Evolutionary conservation across 2,113 vertebrate species (phyloP).

Genomic region (Elgaria multicarinata): DNA sequence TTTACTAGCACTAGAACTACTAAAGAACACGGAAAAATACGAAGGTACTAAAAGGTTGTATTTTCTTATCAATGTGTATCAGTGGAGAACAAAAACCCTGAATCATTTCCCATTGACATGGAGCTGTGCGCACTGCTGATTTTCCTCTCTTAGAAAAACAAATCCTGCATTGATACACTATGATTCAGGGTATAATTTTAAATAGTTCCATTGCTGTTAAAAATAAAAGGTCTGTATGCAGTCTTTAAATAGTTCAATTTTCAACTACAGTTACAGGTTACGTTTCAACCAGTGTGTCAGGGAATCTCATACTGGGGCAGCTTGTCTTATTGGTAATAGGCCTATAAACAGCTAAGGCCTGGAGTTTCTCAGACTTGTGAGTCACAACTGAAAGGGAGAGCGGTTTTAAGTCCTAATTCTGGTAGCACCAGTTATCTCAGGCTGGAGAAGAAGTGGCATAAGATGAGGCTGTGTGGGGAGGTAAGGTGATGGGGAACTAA

Average conservation of each 20-base stretch:
- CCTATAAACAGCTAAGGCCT: background rate
- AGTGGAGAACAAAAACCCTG: constrained; percentile 63
- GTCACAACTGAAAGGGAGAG: background rate
- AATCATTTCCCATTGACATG: constrained; percentile 43
- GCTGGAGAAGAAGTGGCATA: background rate
- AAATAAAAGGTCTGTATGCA: constrained; percentile 58
- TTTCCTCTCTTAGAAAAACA: constrained; percentile 60
- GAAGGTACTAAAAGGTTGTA: constrained; percentile 40
- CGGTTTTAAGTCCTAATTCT: background rate
- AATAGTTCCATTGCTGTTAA: constrained; percentile 51
- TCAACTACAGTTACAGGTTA: constrained; percentile 23
- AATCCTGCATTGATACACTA: constrained; percentile 37
- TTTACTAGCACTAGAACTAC: constrained; percentile 49
- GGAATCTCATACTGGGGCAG: constrained; percentile 53
- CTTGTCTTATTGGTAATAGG: background rate
- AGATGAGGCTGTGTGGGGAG: background rate
- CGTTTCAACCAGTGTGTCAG: constrained; percentile 29
- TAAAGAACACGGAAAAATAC: constrained; percentile 63
- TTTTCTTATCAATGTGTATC: constrained; percentile 62
- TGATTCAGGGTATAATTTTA: constrained; percentile 59
- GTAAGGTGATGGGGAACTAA: background rate
- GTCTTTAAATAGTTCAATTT: constrained; percentile 66
- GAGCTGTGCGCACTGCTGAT: constrained; percentile 56
- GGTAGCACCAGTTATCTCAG: background rate
- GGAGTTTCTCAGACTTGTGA: background rate